Evolutionary conservation across 1,140 invertebrate species (phyloP).

Genomic region (Polypedilum pembai): DNA sequence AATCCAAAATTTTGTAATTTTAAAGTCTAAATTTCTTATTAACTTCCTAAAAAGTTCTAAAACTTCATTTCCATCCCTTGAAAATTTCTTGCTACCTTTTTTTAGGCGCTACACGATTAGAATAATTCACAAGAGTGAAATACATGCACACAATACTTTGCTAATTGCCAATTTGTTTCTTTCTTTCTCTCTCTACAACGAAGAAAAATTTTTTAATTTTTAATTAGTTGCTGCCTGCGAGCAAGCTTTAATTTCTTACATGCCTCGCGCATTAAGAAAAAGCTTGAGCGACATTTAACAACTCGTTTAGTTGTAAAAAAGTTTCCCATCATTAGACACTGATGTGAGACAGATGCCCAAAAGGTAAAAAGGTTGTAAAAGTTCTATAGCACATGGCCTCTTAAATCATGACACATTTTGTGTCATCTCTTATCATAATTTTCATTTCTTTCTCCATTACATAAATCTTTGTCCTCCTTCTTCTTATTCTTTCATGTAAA

Average conservation of each 20-base stretch:
- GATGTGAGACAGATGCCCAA: not conserved
- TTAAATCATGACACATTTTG: slow-evolving; percentile 6
- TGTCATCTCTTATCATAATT: not conserved
- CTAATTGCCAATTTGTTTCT: slow-evolving; percentile 24
- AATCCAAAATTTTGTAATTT: no score
- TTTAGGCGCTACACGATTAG: not conserved
- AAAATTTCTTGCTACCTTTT: not conserved
- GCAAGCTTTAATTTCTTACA: not conserved
- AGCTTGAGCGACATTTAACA: slow-evolving; percentile 4
- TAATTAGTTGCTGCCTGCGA: slow-evolving; percentile 16
- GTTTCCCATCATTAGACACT: not conserved
- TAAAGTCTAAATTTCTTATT: no score
- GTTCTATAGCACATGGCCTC: not conserved
- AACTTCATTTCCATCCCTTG: not conserved
- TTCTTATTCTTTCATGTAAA: not conserved
- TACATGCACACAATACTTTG: not conserved
- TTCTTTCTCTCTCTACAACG: not conserved
- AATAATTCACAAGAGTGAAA: not conserved
- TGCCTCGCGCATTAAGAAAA: not conserved
- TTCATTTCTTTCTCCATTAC: not conserved
- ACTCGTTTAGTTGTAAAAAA: slow-evolving; percentile 18
- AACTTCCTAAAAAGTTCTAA: not conserved
- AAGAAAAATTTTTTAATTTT: slow-evolving; percentile 23
- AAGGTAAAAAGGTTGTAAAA: not conserved
- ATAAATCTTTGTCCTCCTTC: not conserved